phyloP scores from a whole-genome alignment of 1,140 invertebrate genomes.

The Microplitis mediator region DNA sequence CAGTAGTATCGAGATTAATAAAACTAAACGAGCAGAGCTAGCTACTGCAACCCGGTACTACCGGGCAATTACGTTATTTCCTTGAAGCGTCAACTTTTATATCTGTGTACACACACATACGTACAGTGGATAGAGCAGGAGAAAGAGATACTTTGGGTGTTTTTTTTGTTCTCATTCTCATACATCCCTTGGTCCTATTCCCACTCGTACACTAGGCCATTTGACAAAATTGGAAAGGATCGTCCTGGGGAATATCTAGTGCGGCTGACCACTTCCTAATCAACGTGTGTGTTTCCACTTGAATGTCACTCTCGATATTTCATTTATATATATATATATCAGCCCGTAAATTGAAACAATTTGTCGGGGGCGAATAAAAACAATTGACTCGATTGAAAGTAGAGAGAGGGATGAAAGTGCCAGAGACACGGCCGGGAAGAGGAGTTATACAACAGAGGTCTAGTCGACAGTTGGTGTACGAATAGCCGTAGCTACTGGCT shows the following conservation, averaged over 20 bases:
- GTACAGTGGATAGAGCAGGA: not conserved
- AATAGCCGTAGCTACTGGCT: not conserved
- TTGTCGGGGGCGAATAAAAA: slow-evolving; percentile 10
- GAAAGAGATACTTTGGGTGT: too few species aligned
- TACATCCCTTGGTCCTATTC: not conserved
- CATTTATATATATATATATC: not conserved
- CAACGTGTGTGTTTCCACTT: slow-evolving; percentile 23
- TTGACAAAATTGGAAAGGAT: slow-evolving; percentile 32
- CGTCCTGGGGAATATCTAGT: slow-evolving; percentile 19
- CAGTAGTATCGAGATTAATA: slow-evolving; percentile 11
- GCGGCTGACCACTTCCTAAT: slow-evolving; percentile 24
- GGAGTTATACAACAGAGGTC: too few species aligned
- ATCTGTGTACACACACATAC: not conserved
- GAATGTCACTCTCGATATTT: not conserved
- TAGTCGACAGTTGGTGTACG: too few species aligned
- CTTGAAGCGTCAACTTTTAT: slow-evolving; percentile 23
- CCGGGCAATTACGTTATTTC: slow-evolving; percentile 42
- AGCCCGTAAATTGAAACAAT: slow-evolving; percentile 21
- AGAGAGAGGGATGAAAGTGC: not conserved
- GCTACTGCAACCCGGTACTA: slow-evolving; percentile 27
- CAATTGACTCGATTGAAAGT: slow-evolving; percentile 14
- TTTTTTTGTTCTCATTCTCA: not conserved
- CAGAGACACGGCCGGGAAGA: too few species aligned
- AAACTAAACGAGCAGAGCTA: slow-evolving; percentile 19
- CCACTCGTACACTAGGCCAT: not conserved